These are phyloP conservation scores for Brachionus rotundiformis DNA, from an alignment of 1,140 invertebrate species.

Conservation along the genomic window DNA sequence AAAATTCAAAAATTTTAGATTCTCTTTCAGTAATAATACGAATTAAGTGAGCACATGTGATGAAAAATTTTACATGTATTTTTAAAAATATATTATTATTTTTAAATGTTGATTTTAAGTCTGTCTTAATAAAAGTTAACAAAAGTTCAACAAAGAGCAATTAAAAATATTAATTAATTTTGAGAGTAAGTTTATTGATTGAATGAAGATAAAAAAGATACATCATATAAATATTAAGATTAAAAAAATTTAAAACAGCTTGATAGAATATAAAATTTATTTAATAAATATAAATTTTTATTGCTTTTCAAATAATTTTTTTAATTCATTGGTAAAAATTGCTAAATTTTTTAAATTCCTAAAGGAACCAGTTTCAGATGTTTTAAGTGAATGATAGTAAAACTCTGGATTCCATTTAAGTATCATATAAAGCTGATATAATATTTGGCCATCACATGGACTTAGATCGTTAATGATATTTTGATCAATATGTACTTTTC, in stretches of 20 bases:
- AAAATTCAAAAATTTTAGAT: neutral
- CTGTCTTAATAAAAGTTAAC: neutral
- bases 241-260: neutral
- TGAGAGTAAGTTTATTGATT: too few species aligned
- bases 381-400: constrained; percentile 35
- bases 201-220: too few species aligned
- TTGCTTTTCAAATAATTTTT: constrained; percentile 32
- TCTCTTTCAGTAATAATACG: neutral
- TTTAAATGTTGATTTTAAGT: neutral
- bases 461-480: neutral
- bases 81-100: neutral
- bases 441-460: constrained; percentile 32
- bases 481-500: neutral
- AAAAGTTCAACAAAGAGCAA: neutral
- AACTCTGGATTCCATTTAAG: constrained; percentile 40
- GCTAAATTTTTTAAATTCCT: constrained; percentile 1
- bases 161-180: too few species aligned
- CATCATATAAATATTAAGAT: too few species aligned
- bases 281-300: too few species aligned
- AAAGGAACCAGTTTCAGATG: neutral
- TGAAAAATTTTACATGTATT: neutral
- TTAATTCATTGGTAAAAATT: constrained; percentile 26
- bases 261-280: neutral
- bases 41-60: constrained; percentile 8
- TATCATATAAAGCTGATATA: constrained; percentile 41